phyloP scores from a whole-genome alignment of 2,888 invertebrate species.

The Megalurothrips usitatus region DNA sequence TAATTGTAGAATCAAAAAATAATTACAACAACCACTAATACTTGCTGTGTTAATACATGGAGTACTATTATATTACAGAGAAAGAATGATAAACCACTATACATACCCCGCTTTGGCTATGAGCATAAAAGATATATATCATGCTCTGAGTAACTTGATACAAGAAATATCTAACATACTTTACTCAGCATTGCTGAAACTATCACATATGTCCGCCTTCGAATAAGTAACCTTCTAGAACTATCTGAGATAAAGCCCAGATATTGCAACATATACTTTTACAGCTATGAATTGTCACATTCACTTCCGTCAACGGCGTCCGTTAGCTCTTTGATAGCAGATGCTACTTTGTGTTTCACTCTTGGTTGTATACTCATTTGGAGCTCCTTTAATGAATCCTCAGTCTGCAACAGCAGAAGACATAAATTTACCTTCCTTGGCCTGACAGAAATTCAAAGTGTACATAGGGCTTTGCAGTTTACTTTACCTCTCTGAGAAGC shows the following conservation, averaged over 20 bases:
- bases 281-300: not conserved
- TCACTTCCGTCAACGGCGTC: not conserved
- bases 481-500: constrained; percentile 66
- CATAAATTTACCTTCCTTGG: constrained; percentile 8
- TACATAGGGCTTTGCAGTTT: not conserved
- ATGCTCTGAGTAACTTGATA: not conserved
- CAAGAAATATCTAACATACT: not conserved
- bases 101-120: not conserved
- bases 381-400: constrained; percentile 69
- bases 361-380: constrained; percentile 59
- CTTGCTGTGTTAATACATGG: not conserved
- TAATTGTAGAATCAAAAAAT: not conserved
- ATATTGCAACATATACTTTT: not conserved
- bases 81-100: not conserved
- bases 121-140: not conserved
- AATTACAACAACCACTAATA: not conserved
- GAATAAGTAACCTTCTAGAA: not conserved
- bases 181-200: not conserved
- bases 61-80: not conserved
- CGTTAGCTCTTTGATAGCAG: constrained; percentile 45
- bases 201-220: not conserved
- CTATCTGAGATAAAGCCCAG: not conserved
- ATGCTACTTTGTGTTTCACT: constrained; percentile 52
- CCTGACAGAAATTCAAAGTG: not conserved
- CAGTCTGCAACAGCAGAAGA: constrained; percentile 56